Evolutionary conservation across 2,113 vertebrate species (phyloP), one percentile per base, ranked within the genome.

Genomic region (Megaceryle maxima): DNA sequence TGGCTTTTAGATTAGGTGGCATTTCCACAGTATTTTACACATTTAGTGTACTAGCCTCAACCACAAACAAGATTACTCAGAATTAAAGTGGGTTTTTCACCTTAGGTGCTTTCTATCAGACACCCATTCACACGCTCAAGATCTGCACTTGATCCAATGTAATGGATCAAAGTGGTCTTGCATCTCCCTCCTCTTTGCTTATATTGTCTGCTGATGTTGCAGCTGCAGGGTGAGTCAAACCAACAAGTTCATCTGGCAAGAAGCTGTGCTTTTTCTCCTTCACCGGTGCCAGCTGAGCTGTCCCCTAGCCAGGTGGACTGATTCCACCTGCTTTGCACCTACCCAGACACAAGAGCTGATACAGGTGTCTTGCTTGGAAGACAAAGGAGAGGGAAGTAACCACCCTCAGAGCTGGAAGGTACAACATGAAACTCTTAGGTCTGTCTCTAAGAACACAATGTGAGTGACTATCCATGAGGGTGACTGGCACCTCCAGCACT

Each of bases 341-440:
- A 43, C 13, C 26, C 41, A 78, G 78, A 83, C n/a, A 87, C 18
- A 56, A 73, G 60, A 67, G 20, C 66, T 60, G 59, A 48, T 17
- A 16, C 1, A 7, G 31, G 28, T 35, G 28, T 57, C 63, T 22
- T 1, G 0, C 13, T 1, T 53, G 43, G 33, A 75, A 33, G 33
- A 39, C 48, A 75, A 86, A 66, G 57, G 6, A 0, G 0, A 7
- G 26, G 33, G 6, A 29, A 68, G 26, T 3, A 22, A 39, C 13
- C 22, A 29, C 31, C 46, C 55, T 62, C 48, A 50, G 44, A 95
- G 8, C 12, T 22, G 39, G 18, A 73, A 74, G 19, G 13, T 43
- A 16, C 74, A 78, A 24, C 14, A 15, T 0, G 1, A 94, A 81
- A 70, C 43, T 3, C 29, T 28, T 37, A 8, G 24, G 4, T 68